Evolutionary conservation across 2,797 vertebrate genomes (phyloP).

Genomic region (Micropoecilia bifurca): DNA sequence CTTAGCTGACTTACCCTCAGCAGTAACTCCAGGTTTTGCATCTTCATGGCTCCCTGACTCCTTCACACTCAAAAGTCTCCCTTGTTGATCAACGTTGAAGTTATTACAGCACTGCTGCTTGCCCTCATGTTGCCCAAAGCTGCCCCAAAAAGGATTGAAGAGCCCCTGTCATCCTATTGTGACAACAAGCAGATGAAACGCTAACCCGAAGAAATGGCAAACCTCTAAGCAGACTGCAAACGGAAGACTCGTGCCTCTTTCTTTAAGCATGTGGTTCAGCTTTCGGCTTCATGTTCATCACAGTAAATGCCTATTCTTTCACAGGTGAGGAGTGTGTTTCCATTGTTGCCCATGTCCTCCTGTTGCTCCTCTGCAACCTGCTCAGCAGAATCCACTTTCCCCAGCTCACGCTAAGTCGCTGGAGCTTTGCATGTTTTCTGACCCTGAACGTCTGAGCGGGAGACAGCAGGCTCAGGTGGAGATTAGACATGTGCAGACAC

Average conservation of each 20-base stretch:
- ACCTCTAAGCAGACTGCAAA: not conserved
- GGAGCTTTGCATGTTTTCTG: conserved; percentile 73
- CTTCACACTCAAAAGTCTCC: conserved; percentile 36
- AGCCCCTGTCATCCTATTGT: conserved; percentile 10
- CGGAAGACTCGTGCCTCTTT: not conserved
- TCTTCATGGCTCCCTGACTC: conserved; percentile 62
- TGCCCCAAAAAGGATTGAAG: not conserved
- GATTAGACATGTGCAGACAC: conserved; percentile 68
- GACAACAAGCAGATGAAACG: conserved; percentile 8
- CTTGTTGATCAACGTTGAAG: conserved; percentile 18
- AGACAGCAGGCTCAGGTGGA: conserved; percentile 58
- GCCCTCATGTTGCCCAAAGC: conserved; percentile 33
- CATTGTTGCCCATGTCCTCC: conserved; percentile 28
- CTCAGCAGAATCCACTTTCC: conserved; percentile 74
- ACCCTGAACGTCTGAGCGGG: conserved; percentile 55
- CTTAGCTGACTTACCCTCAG: conserved; percentile 71
- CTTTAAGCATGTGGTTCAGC: not conserved
- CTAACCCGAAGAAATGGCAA: conserved; percentile 6
- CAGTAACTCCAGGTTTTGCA: conserved; percentile 62
- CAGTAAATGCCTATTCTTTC: conserved; percentile 2
- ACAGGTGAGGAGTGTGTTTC: not conserved
- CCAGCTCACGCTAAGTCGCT: conserved; percentile 74
- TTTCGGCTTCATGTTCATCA: not conserved
- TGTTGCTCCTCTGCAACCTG: conserved; percentile 44
- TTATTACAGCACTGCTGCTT: not conserved